Evolutionary conservation across 2,113 vertebrate species (phyloP).

Genomic region (Ranitomeya imitator): DNA sequence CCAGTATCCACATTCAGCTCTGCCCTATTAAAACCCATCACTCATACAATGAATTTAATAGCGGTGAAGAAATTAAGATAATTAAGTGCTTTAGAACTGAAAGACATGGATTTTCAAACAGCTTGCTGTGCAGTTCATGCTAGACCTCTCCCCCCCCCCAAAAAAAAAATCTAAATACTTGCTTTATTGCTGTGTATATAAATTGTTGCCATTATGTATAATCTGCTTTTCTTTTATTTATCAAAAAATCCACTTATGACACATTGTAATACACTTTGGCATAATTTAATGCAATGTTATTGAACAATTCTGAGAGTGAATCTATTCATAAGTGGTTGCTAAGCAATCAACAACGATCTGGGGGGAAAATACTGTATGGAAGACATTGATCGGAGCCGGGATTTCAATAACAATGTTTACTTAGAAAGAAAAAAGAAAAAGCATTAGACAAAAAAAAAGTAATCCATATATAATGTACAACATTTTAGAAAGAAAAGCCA

Average conservation of each 20-base stretch:
- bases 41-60: constrained; percentile 37
- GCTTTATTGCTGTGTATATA: not conserved
- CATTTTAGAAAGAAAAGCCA: not conserved
- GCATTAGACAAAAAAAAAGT: constrained; percentile 50
- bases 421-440: constrained; percentile 51
- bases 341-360: constrained; percentile 64
- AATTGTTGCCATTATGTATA: constrained; percentile 49
- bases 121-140: constrained; percentile 10
- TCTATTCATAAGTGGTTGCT: constrained; percentile 62
- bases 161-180: constrained; percentile 31
- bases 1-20: constrained; percentile 17
- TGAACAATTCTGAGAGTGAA: constrained; percentile 58
- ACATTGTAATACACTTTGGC: constrained; percentile 50
- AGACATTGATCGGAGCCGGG: constrained; percentile 59
- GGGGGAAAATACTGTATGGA: constrained; percentile 63
- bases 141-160: not conserved
- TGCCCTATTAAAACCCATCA: constrained; percentile 40
- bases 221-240: constrained; percentile 57
- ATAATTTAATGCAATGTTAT: constrained; percentile 58
- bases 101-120: not conserved
- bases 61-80: constrained; percentile 33
- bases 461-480: constrained; percentile 52
- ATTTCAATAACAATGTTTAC: constrained; percentile 61
- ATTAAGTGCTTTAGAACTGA: constrained; percentile 40
- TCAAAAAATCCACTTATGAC: constrained; percentile 51